phyloP scores from a whole-genome alignment of 2,888 invertebrate species.

The Acrocera orbiculus region DNA sequence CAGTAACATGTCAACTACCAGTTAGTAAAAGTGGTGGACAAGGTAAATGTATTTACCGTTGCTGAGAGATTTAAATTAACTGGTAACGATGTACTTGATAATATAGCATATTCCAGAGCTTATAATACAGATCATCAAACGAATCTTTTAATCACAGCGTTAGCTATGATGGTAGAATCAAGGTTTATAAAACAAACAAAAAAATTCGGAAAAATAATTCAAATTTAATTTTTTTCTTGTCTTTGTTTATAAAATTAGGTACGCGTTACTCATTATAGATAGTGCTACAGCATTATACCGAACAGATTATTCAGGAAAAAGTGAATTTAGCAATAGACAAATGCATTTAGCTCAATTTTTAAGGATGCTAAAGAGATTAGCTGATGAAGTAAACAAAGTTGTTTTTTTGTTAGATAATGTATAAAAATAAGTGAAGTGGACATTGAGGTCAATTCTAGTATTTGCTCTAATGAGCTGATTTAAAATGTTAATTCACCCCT shows the following conservation, averaged over 20 bases:
- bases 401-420: no score
- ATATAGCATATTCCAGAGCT: slow-evolving; percentile 91
- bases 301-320: slow-evolving; percentile 91
- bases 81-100: slow-evolving; percentile 81
- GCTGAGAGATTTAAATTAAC: slow-evolving; percentile 82
- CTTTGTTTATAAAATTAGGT: no score
- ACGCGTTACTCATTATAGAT: slow-evolving; percentile 87
- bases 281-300: slow-evolving; percentile 90
- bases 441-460: no score
- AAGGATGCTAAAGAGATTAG: slow-evolving; percentile 74
- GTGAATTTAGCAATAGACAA: slow-evolving; percentile 78
- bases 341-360: slow-evolving; percentile 88
- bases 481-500: no score
- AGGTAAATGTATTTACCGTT: slow-evolving; percentile 93
- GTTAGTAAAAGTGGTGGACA: slow-evolving; percentile 97
- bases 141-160: slow-evolving; percentile 71
- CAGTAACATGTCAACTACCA: slow-evolving; percentile 95
- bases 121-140: slow-evolving; percentile 97
- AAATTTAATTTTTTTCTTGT: no score
- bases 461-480: no score
- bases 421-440: no score
- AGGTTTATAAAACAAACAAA: slow-evolving; percentile 34
- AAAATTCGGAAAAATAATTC: no score
- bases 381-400: slow-evolving; percentile 96
- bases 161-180: slow-evolving; percentile 97